Conservation (phyloP, 2,888 invertebrate genomes). For the Acheta domesticus region DNA sequence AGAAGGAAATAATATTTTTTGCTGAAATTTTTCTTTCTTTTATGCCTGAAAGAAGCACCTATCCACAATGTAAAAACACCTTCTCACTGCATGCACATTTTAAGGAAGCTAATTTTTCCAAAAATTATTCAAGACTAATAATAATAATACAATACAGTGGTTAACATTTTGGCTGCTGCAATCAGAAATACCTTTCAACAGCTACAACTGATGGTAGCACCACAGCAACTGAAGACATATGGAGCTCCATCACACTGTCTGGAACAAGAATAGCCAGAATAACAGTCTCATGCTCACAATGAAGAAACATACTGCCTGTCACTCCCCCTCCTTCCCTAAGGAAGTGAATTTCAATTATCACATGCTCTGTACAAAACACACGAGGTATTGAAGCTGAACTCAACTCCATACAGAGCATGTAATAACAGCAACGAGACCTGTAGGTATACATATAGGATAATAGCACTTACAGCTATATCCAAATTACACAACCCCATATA, state of each 20-base stretch:
- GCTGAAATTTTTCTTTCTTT: neutral
- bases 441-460: neutral
- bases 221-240: constrained; percentile 23
- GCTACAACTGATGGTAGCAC: constrained; percentile 25
- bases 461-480: too few species aligned
- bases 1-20: neutral
- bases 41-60: neutral
- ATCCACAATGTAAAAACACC: too few species aligned
- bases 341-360: neutral
- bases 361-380: constrained; percentile 1
- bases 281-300: constrained; percentile 22
- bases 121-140: neutral
- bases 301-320: neutral
- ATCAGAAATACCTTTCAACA: constrained; percentile 32
- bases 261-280: constrained; percentile 32
- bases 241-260: constrained; percentile 25
- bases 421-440: neutral
- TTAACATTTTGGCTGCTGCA: neutral
- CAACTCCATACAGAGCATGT: constrained; percentile 1
- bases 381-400: neutral
- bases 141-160: neutral
- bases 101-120: neutral
- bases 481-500: too few species aligned
- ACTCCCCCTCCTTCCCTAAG: neutral
- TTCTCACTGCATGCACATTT: neutral